These are phyloP conservation scores for Alouatta caraya DNA, from an alignment of 2,797 vertebrate species.

Conservation along the genomic window DNA sequence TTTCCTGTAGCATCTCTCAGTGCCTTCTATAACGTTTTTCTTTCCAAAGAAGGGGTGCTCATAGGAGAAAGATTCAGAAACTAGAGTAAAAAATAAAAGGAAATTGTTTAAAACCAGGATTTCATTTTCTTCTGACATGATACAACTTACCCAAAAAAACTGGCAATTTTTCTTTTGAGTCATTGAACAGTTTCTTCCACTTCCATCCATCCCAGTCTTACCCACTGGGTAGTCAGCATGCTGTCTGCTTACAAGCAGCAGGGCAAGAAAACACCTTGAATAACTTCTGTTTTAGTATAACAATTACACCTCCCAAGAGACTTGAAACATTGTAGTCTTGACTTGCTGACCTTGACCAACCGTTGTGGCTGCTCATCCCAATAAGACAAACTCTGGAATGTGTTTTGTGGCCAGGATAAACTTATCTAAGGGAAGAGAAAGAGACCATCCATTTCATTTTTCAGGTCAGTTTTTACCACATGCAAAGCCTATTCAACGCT, in stretches of 20 bases:
- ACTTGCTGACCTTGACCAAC: slow-evolving; percentile 71
- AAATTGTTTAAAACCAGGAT: slow-evolving; percentile 68
- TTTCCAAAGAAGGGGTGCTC: slow-evolving; percentile 37
- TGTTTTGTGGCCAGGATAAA: slow-evolving; percentile 53
- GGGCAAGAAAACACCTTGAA: slow-evolving; percentile 30
- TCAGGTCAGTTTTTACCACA: slow-evolving; percentile 41
- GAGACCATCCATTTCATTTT: background rate
- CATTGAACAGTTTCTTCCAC: slow-evolving; percentile 74
- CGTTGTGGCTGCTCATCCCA: slow-evolving; percentile 63
- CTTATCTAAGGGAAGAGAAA: background rate
- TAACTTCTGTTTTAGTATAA: slow-evolving; percentile 67
- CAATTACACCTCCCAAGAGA: slow-evolving; percentile 65
- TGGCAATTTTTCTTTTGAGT: slow-evolving; percentile 75
- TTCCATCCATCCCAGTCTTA: slow-evolving; percentile 53
- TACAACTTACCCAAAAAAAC: slow-evolving; percentile 63
- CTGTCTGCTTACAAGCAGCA: slow-evolving; percentile 70
- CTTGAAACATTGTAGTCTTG: slow-evolving; percentile 68
- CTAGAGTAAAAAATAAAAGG: slow-evolving; percentile 70
- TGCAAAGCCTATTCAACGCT: background rate
- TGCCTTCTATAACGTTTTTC: background rate
- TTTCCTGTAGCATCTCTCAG: background rate
- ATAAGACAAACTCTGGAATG: slow-evolving; percentile 56
- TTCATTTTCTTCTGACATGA: slow-evolving; percentile 67
- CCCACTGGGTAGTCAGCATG: slow-evolving; percentile 71
- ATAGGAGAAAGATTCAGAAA: slow-evolving; percentile 67